Conservation (phyloP, 2,797 vertebrate species). For the Petrocephalus schoutedeni region DNA sequence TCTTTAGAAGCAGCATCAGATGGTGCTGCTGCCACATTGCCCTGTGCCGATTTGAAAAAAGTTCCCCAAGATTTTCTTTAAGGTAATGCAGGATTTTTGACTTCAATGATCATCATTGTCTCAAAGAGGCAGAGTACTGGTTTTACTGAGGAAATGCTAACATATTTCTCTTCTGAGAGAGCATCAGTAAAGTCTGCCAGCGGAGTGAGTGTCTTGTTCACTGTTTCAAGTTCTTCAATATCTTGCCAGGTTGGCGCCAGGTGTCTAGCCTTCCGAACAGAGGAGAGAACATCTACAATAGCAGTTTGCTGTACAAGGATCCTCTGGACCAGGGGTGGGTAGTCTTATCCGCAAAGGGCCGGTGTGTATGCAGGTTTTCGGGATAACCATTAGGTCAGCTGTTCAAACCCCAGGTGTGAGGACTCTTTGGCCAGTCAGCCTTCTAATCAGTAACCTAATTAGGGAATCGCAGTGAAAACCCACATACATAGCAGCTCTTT, state of each 20-base stretch:
- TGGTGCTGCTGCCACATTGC: too few relatives aligned
- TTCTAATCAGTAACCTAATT: too few relatives aligned
- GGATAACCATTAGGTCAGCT: too few relatives aligned
- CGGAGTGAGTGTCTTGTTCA: neutral
- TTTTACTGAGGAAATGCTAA: neutral
- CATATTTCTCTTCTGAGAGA: neutral
- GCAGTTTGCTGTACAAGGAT: neutral
- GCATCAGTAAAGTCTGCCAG: neutral
- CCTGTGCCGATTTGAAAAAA: too few relatives aligned
- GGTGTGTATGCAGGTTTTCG: too few relatives aligned
- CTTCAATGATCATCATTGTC: neutral
- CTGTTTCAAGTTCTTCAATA: neutral
- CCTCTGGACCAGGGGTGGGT: neutral
- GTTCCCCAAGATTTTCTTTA: neutral
- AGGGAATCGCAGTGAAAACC: too few relatives aligned
- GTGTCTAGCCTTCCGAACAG: neutral
- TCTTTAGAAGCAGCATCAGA: too few relatives aligned
- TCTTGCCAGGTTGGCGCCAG: neutral
- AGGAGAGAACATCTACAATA: neutral
- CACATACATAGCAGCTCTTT: too few relatives aligned
- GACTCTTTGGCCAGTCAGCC: too few relatives aligned
- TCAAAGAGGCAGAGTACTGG: neutral
- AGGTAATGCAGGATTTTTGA: neutral
- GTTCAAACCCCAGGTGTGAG: too few relatives aligned
- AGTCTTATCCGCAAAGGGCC: too few relatives aligned